These are phyloP conservation scores for Yponomeuta sedellus DNA, from an alignment of 2,888 invertebrate genomes.

Conservation along the genomic window DNA sequence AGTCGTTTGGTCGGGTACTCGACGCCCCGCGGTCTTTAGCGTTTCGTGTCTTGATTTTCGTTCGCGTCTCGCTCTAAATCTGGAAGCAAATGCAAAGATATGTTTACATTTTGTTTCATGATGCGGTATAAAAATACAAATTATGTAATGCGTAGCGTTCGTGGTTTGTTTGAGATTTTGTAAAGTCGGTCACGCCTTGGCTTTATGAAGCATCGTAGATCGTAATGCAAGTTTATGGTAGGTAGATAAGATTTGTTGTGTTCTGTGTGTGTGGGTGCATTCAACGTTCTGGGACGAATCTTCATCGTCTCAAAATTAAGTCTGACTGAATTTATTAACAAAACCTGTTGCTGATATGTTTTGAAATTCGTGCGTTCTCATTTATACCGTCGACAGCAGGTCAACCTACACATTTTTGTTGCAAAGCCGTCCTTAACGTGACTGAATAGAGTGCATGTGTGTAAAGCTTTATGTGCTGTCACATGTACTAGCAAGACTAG, in stretches of 20 bases:
- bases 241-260: constrained; percentile 35
- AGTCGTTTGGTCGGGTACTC: constrained; percentile 57
- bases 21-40: constrained; percentile 70
- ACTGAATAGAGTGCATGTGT: too few relatives aligned
- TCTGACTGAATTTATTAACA: neutral
- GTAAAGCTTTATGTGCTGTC: too few relatives aligned
- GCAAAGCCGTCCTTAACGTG: too few relatives aligned
- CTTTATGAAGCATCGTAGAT: neutral
- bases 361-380: too few relatives aligned
- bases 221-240: neutral
- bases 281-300: neutral
- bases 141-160: neutral
- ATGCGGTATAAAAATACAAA: neutral
- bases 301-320: neutral
- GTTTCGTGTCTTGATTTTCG: constrained; percentile 42
- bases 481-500: too few relatives aligned
- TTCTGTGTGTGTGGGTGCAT: constrained; percentile 32
- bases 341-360: too few relatives aligned
- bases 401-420: too few relatives aligned
- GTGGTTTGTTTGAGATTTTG: constrained; percentile 1
- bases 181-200: constrained; percentile 14
- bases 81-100: neutral
- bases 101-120: neutral
- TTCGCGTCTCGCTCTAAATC: constrained; percentile 37
- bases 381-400: too few relatives aligned